Percentiles rank a stretch among this genome's conserved stretches.
These are phyloP conservation scores for Hanleya hanleyi DNA, from an alignment of 2,888 invertebrate species.

Conservation along the genomic window DNA sequence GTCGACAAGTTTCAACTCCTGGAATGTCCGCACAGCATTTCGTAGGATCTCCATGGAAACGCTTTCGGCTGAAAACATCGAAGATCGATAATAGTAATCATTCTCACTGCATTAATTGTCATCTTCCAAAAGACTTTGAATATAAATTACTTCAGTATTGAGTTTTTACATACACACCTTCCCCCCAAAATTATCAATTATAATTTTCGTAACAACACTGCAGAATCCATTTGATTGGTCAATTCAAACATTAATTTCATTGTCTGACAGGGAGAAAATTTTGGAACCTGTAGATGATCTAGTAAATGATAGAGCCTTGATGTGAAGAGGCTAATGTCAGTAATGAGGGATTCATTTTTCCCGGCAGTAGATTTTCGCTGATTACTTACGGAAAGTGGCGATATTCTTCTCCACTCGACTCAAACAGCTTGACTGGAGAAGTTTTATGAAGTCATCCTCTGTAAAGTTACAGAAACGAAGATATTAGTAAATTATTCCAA, in stretches of 20 bases:
- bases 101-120: background rate
- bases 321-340: too few relatives aligned
- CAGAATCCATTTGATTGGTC: too few relatives aligned
- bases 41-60: conserved; percentile 89
- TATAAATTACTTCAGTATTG: too few relatives aligned
- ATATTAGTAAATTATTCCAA: background rate
- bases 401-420: conserved; percentile 60
- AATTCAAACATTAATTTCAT: too few relatives aligned
- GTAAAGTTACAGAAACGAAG: conserved; percentile 27
- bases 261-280: too few relatives aligned
- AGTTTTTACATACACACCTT: too few relatives aligned
- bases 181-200: too few relatives aligned
- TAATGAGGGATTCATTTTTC: too few relatives aligned
- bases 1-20: conserved; percentile 87
- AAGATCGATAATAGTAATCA: background rate
- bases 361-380: too few relatives aligned
- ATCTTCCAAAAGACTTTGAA: background rate
- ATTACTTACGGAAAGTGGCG: conserved; percentile 63
- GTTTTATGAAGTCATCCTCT: conserved; percentile 65
- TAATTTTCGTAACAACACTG: too few relatives aligned
- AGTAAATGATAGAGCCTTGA: too few relatives aligned
- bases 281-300: too few relatives aligned
- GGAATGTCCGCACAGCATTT: conserved; percentile 87
- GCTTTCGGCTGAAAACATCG: conserved; percentile 83
- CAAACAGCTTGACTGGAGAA: conserved; percentile 58